Percentiles rank a stretch among this genome's conserved stretches.
Conservation (phyloP, 2,113 vertebrate species). For the Barbus barbus region DNA sequence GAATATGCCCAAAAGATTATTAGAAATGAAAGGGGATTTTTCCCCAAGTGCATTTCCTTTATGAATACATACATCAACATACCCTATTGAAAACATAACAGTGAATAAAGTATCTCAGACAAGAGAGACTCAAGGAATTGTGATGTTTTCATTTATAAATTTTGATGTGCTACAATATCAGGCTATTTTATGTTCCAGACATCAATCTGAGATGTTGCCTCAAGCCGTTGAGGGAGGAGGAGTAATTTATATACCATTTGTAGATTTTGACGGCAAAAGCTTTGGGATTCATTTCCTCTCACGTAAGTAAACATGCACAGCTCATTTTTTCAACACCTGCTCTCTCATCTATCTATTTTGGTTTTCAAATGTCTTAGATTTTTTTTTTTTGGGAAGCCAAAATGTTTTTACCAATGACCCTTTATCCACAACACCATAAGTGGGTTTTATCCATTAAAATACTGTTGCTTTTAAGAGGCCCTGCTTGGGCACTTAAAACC, state of each 20-base stretch:
- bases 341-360: not conserved
- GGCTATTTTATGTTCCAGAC: not conserved
- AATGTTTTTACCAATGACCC: constrained; percentile 49
- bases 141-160: not conserved
- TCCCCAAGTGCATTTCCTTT: not conserved
- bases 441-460: constrained; percentile 55
- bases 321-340: not conserved
- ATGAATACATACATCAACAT: not conserved
- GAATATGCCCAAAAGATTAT: not conserved
- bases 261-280: constrained; percentile 46
- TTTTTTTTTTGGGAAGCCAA: constrained; percentile 44
- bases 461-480: constrained; percentile 13
- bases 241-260: not conserved
- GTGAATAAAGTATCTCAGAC: not conserved
- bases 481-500: too few species aligned
- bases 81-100: not conserved
- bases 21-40: not conserved
- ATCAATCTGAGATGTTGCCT: not conserved
- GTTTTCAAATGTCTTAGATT: constrained; percentile 9
- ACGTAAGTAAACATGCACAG: constrained; percentile 27
- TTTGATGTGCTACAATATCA: not conserved
- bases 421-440: constrained; percentile 56
- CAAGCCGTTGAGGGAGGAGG: not conserved
- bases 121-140: not conserved
- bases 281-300: constrained; percentile 31